These are phyloP conservation scores for Chelonus insularis DNA, from an alignment of 1,140 invertebrate genomes.

Conservation along the genomic window DNA sequence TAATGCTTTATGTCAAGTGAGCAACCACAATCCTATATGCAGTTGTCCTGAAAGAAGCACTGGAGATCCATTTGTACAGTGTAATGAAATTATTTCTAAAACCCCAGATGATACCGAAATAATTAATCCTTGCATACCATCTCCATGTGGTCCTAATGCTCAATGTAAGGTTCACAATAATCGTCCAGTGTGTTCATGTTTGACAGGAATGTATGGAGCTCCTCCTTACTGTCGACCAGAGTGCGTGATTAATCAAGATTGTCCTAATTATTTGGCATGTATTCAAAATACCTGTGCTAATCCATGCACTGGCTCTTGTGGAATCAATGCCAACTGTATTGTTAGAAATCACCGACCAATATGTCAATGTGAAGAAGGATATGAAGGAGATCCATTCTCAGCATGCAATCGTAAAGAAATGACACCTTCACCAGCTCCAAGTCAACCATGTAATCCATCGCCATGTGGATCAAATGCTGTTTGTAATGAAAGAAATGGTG, in stretches of 20 bases:
- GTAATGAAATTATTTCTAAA: constrained; percentile 60
- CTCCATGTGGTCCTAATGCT: constrained; percentile 81
- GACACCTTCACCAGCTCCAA: constrained; percentile 39
- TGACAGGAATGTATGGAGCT: constrained; percentile 79
- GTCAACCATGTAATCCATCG: constrained; percentile 77
- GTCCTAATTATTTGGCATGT: constrained; percentile 77
- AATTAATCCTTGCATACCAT: constrained; percentile 73
- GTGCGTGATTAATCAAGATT: constrained; percentile 79
- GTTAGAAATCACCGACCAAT: constrained; percentile 78
- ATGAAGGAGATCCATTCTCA: constrained; percentile 80
- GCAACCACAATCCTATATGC: constrained; percentile 84
- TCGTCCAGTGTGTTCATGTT: constrained; percentile 76
- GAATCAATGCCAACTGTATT: constrained; percentile 77
- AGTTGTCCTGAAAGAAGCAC: constrained; percentile 73
- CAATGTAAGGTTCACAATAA: constrained; percentile 71
- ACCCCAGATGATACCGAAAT: constrained; percentile 38
- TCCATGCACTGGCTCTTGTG: constrained; percentile 82
- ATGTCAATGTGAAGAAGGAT: constrained; percentile 74
- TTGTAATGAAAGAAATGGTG: constrained; percentile 76
- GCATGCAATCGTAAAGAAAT: constrained; percentile 72
- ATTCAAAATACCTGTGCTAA: constrained; percentile 75
- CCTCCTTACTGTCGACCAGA: constrained; percentile 78
- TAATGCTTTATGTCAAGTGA: constrained; percentile 76
- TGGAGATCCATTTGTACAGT: constrained; percentile 84
- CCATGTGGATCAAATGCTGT: constrained; percentile 81